Evolutionary conservation across 2,888 invertebrate species (phyloP).

Genomic region (Ceratothoa steindachneri): DNA sequence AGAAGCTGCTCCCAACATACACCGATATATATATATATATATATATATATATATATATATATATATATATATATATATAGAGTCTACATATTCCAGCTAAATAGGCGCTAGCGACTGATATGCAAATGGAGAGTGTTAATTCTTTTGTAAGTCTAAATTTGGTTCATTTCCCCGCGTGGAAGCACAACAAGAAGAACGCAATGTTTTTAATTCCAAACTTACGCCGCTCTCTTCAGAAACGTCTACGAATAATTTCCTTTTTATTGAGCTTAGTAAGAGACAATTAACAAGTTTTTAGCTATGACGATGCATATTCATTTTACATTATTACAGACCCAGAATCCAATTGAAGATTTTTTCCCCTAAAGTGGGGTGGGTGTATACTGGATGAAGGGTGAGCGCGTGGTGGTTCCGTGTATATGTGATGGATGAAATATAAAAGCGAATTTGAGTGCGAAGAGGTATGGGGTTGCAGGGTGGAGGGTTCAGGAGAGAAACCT

Average conservation of each 20-base stretch:
- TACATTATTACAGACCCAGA: conserved; percentile 3
- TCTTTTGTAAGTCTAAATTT: conserved; percentile 6
- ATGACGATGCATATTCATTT: conserved; percentile 5
- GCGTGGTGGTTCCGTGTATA: no score
- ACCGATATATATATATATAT: not conserved
- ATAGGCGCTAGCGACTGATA: not conserved
- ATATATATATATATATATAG: conserved; percentile 4
- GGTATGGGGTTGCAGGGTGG: no score
- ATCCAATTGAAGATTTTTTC: not conserved
- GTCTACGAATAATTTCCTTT: conserved; percentile 4
- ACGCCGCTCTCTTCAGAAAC: not conserved
- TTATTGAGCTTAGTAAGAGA: conserved; percentile 5
- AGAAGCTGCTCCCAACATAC: no score
- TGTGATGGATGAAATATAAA: no score
- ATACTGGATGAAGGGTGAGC: no score
- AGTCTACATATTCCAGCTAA: not conserved
- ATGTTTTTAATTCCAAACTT: conserved; percentile 2
- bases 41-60: conserved; percentile 12
- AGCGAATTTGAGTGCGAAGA: no score
- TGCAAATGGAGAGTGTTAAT: not conserved
- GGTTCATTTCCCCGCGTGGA: not conserved
- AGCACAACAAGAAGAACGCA: not conserved
- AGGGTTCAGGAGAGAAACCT: no score
- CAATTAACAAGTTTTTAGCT: conserved; percentile 8
- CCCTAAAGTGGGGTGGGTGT: no score